A percentile compares a stretch with the other conserved stretches of the same genome.
These are phyloP conservation scores for Numenius arquata DNA, from an alignment of 2,113 vertebrate genomes.

Conservation along the genomic window DNA sequence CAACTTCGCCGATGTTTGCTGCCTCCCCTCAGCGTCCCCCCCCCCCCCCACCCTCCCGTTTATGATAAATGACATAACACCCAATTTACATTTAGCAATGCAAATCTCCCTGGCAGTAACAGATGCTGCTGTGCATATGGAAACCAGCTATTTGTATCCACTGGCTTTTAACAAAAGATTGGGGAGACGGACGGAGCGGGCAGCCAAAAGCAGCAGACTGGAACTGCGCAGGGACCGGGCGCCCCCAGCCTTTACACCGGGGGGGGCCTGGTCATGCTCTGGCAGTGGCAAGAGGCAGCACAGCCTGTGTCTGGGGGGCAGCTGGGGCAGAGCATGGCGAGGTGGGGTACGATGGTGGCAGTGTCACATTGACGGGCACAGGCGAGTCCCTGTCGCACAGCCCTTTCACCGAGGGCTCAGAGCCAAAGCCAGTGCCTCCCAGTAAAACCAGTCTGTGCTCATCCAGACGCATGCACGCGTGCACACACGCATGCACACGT, in stretches of 20 bases:
- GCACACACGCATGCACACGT: background rate
- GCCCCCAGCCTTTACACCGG: background rate
- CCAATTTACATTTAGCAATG: conserved; percentile 62
- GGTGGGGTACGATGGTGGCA: accelerated
- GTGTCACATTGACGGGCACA: background rate
- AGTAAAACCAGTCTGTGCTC: background rate
- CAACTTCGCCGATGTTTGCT: background rate
- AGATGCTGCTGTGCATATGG: conserved; percentile 63
- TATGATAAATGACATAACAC: conserved; percentile 58
- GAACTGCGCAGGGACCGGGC: background rate
- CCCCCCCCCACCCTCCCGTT: background rate
- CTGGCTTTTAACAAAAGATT: conserved; percentile 26
- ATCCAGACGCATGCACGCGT: accelerated
- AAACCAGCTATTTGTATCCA: conserved; percentile 9
- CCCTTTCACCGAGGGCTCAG: background rate
- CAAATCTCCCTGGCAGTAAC: conserved; percentile 60
- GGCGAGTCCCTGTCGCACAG: accelerated
- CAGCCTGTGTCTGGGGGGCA: background rate
- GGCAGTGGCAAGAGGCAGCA: background rate
- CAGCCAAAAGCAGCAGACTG: background rate
- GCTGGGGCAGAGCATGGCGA: background rate
- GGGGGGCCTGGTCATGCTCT: accelerated
- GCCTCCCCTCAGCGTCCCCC: background rate
- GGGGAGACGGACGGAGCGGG: background rate
- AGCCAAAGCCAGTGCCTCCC: background rate